phyloP scores from a whole-genome alignment of 1,140 invertebrate genomes.

The Pararge aegeria region DNA sequence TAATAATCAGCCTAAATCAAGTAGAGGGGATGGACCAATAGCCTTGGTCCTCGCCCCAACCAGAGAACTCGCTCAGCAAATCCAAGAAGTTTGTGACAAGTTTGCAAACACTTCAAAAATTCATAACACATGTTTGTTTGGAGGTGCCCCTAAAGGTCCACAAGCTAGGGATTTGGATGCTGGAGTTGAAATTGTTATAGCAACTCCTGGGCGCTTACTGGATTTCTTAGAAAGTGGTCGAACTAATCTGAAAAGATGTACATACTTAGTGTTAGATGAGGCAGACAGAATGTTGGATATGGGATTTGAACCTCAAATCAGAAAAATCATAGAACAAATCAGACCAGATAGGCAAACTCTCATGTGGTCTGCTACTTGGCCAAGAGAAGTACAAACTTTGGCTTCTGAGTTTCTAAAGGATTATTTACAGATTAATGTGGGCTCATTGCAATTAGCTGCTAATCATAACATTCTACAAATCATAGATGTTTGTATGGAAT shows the following conservation, averaged over 20 bases:
- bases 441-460: constrained; percentile 90
- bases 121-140: constrained; percentile 95
- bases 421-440: constrained; percentile 94
- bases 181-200: constrained; percentile 94
- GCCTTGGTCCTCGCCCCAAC: constrained; percentile 96
- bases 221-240: constrained; percentile 97
- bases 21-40: constrained; percentile 93
- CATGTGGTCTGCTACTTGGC: constrained; percentile 98
- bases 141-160: constrained; percentile 94
- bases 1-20: constrained; percentile 91
- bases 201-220: constrained; percentile 96
- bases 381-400: constrained; percentile 92
- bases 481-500: constrained; percentile 92
- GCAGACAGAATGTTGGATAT: constrained; percentile 99
- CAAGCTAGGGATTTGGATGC: constrained; percentile 92
- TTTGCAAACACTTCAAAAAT: constrained; percentile 94
- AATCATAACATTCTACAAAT: constrained; percentile 97
- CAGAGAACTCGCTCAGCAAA: constrained; percentile 97
- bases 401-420: constrained; percentile 94
- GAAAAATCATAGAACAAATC: constrained; percentile 98
- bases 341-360: constrained; percentile 85
- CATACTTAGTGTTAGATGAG: constrained; percentile 98
- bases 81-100: constrained; percentile 95
- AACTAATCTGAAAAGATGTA: constrained; percentile 94
- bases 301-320: constrained; percentile 99